These are phyloP conservation scores for Vombatus ursinus DNA, from an alignment of 2,113 vertebrate species.

Conservation along the genomic window DNA sequence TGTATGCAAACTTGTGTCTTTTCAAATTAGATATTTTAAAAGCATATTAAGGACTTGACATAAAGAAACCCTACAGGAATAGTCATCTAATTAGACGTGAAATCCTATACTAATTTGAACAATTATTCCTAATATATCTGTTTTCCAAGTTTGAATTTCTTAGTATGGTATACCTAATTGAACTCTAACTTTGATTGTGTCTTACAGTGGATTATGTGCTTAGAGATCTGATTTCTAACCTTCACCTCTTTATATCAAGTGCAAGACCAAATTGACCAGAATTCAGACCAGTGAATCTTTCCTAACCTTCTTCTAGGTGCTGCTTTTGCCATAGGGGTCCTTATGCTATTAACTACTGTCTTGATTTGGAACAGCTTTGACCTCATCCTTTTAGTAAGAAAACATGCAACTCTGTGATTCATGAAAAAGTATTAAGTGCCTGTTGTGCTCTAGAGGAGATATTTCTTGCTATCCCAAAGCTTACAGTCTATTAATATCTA, in stretches of 20 bases:
- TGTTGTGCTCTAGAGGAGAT: not conserved
- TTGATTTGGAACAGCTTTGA: not conserved
- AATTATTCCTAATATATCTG: conserved; percentile 27
- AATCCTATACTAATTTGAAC: not conserved
- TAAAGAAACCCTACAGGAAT: conserved; percentile 18
- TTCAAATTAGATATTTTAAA: conserved; percentile 47
- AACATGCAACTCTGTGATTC: not conserved
- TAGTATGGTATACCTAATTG: conserved; percentile 41
- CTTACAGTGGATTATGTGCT: conserved; percentile 21
- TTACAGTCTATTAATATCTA: not conserved
- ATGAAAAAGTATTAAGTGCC: not conserved
- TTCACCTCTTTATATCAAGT: conserved; percentile 22
- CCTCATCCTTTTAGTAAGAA: not conserved
- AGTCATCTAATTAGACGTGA: not conserved
- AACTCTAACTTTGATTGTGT: conserved; percentile 4
- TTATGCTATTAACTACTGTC: not conserved
- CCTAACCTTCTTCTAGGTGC: not conserved
- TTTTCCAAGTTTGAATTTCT: conserved; percentile 33
- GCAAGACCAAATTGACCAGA: not conserved
- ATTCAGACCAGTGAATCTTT: not conserved
- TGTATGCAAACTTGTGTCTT: conserved; percentile 13
- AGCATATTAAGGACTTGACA: conserved; percentile 27
- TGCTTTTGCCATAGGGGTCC: not conserved
- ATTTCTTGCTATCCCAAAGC: not conserved
- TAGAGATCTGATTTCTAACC: conserved; percentile 26